Evolutionary conservation across 2,797 vertebrate species (phyloP).

Genomic region (Sebastes baramenuke): DNA sequence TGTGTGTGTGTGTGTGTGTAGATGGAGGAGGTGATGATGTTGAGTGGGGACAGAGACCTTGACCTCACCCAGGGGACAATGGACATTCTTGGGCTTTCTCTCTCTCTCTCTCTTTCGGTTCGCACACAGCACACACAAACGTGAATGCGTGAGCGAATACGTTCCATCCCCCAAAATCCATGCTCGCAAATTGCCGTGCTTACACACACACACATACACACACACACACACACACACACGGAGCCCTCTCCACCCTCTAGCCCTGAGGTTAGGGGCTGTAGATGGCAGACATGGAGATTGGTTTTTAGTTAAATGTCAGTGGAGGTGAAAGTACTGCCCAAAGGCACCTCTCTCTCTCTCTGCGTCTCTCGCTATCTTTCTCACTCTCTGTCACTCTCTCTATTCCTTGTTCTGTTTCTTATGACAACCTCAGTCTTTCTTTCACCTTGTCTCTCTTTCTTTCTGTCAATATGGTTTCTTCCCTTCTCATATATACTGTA

Average conservation of each 20-base stretch:
- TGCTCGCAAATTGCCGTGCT: slow-evolving; percentile 25
- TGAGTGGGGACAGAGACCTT: slow-evolving; percentile 68
- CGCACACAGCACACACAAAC: slow-evolving; percentile 6
- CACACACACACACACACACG: slow-evolving; percentile 34
- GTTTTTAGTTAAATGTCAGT: slow-evolving; percentile 90
- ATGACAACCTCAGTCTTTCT: slow-evolving; percentile 27
- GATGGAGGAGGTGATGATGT: slow-evolving; percentile 59
- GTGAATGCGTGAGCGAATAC: slow-evolving; percentile 1
- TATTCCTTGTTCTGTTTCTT: slow-evolving; percentile 12
- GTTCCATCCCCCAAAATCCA: slow-evolving; percentile 32
- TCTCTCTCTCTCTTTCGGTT: neutral
- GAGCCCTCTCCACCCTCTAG: slow-evolving; percentile 55
- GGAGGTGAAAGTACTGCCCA: slow-evolving; percentile 83
- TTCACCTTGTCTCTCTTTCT: neutral
- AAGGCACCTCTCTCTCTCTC: slow-evolving; percentile 53
- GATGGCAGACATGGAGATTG: slow-evolving; percentile 83
- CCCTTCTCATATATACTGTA: neutral
- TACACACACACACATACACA: slow-evolving; percentile 29
- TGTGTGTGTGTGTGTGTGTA: slow-evolving; percentile 25
- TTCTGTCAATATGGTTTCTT: neutral
- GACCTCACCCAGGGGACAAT: slow-evolving; percentile 73
- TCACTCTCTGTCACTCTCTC: slow-evolving; percentile 50
- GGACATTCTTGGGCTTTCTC: slow-evolving; percentile 38
- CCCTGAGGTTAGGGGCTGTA: slow-evolving; percentile 75
- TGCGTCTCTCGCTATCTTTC: slow-evolving; percentile 37